phyloP scores from a whole-genome alignment of 2,888 invertebrate genomes.

The Agriopis marginaria region DNA sequence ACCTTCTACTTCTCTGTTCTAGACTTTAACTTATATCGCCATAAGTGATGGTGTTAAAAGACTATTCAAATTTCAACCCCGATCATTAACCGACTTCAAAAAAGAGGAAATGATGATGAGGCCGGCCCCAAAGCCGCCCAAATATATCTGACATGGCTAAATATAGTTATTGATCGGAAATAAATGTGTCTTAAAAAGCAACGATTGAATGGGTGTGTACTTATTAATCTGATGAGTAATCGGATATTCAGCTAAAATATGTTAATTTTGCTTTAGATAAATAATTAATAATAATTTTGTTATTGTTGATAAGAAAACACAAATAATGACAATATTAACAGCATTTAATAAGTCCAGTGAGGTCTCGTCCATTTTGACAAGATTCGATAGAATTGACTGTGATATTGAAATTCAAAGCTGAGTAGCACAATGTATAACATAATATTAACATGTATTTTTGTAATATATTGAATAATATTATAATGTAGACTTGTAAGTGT shows the following conservation, averaged over 20 bases:
- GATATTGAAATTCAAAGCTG: slow-evolving; percentile 73
- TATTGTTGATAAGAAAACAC: background rate
- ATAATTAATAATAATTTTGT: no score
- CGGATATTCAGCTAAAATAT: background rate
- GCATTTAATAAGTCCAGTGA: slow-evolving; percentile 38
- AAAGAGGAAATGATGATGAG: no score
- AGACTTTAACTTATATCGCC: no score
- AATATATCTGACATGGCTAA: no score
- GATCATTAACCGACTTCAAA: no score
- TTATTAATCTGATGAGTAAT: background rate
- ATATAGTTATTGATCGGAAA: background rate
- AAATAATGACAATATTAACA: slow-evolving; percentile 20
- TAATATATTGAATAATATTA: slow-evolving; percentile 29
- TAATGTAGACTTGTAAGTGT: slow-evolving; percentile 8
- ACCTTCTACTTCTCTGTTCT: background rate
- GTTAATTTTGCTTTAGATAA: background rate
- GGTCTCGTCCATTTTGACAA: slow-evolving; percentile 21
- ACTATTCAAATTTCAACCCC: no score
- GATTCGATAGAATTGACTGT: slow-evolving; percentile 68
- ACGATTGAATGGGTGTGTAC: background rate
- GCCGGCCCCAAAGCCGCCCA: no score
- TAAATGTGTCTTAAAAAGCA: background rate
- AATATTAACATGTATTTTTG: slow-evolving; percentile 34
- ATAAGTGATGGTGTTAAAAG: no score
- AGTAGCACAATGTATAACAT: slow-evolving; percentile 49